Evolutionary conservation across 2,888 invertebrate genomes (phyloP).

Genomic region (Torymus auratus): DNA sequence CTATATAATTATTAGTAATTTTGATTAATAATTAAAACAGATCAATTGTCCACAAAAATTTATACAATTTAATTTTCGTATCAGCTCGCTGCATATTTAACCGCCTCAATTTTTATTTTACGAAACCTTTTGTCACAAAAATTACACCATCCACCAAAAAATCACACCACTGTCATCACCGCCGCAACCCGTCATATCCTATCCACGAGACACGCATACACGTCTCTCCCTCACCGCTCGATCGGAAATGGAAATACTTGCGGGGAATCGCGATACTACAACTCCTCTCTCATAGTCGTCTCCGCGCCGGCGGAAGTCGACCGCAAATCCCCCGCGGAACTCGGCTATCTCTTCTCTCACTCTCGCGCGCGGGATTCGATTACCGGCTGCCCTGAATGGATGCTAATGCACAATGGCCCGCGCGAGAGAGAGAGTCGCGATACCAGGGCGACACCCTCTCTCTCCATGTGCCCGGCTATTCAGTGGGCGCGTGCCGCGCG

Average conservation of each 20-base stretch:
- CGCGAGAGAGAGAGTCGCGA: constrained; percentile 31
- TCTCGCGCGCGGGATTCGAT: constrained; percentile 58
- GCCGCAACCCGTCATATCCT: too few species aligned
- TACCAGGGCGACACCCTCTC: constrained; percentile 62
- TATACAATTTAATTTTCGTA: background rate
- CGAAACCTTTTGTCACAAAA: too few species aligned
- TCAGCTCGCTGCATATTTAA: background rate
- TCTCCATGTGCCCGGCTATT: constrained; percentile 56
- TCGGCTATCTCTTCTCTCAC: constrained; percentile 59
- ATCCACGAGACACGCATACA: too few species aligned
- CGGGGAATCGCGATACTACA: background rate
- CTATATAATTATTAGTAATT: too few species aligned
- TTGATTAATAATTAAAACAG: too few species aligned
- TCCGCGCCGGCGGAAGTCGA: constrained; percentile 68
- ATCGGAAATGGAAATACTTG: constrained; percentile 55
- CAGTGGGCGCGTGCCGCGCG: constrained; percentile 58
- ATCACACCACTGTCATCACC: too few species aligned
- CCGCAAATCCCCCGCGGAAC: constrained; percentile 73
- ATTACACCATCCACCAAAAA: too few species aligned
- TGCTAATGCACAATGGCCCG: constrained; percentile 76
- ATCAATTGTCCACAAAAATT: too few species aligned
- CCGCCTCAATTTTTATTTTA: too few species aligned
- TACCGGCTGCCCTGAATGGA: constrained; percentile 74
- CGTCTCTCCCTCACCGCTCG: background rate
- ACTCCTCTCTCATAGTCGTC: too few species aligned